These are phyloP conservation scores for Dinocampus coccinellae DNA, from an alignment of 2,888 invertebrate species.

Conservation along the genomic window DNA sequence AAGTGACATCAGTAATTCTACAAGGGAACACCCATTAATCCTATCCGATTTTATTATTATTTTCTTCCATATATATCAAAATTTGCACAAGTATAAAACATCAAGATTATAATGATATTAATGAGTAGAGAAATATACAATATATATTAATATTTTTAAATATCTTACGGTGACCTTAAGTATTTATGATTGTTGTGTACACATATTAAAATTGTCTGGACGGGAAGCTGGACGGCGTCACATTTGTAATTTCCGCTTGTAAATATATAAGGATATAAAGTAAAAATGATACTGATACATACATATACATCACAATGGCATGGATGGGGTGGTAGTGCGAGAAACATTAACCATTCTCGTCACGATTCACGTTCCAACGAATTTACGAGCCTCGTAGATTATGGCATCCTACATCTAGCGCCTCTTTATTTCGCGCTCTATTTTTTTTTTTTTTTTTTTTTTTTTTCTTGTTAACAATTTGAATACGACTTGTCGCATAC, in stretches of 20 bases:
- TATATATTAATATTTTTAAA: neutral
- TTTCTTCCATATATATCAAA: too few species aligned
- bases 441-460: neutral
- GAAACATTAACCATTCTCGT: slow-evolving; percentile 18
- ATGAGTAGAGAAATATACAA: too few species aligned
- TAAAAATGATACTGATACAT: neutral
- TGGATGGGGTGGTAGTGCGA: slow-evolving; percentile 1
- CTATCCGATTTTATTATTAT: neutral
- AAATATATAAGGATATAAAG: slow-evolving; percentile 9
- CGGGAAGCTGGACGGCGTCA: slow-evolving; percentile 15
- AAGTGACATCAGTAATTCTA: neutral
- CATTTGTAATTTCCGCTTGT: slow-evolving; percentile 21
- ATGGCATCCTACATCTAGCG: neutral
- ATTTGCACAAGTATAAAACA: too few species aligned
- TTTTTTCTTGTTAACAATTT: neutral
- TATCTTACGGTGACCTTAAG: neutral
- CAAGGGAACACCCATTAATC: too few species aligned
- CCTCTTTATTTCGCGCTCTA: neutral
- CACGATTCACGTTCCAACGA: slow-evolving; percentile 9
- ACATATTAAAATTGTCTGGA: neutral
- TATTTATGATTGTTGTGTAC: neutral
- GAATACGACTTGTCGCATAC: neutral
- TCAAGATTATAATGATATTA: too few species aligned
- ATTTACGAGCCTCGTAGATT: slow-evolving; percentile 2
- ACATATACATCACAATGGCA: neutral